Percentiles rank a stretch among this genome's conserved stretches.
These are phyloP conservation scores for Psilanteris sp. DNA, from an alignment of 1,140 invertebrate genomes.

Conservation along the genomic window DNA sequence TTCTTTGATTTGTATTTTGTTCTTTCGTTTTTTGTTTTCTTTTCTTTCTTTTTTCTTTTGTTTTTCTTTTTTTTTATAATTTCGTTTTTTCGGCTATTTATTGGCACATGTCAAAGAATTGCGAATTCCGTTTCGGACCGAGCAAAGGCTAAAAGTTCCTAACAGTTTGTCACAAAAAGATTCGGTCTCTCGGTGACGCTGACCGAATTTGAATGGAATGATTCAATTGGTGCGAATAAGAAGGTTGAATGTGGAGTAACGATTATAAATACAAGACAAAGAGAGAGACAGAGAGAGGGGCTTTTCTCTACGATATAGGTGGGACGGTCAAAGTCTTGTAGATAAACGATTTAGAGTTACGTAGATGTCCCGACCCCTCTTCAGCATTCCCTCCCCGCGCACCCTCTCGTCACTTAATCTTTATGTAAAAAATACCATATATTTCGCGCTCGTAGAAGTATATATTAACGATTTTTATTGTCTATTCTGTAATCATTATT, in stretches of 20 bases:
- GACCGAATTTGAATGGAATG: no score
- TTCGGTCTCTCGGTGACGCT: conserved; percentile 17
- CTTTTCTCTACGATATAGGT: conserved; percentile 45
- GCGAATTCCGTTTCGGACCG: conserved; percentile 48
- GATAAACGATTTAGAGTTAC: conserved; percentile 58
- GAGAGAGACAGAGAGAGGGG: conserved; percentile 35
- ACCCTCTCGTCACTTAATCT: conserved; percentile 55
- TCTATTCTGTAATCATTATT: conserved; percentile 68
- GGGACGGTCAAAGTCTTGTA: conserved; percentile 58
- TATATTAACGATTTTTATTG: conserved; percentile 66
- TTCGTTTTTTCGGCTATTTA: conserved; percentile 61
- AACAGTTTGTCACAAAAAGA: conserved; percentile 41
- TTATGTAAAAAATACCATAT: conserved; percentile 63
- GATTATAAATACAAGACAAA: conserved; percentile 40
- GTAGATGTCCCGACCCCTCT: conserved; percentile 52
- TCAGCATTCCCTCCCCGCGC: conserved; percentile 1
- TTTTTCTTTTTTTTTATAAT: no score
- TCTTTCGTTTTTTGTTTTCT: no score
- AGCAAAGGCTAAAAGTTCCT: conserved; percentile 65
- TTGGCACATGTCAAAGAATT: conserved; percentile 54
- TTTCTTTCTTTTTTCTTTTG: no score
- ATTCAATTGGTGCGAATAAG: conserved; percentile 27
- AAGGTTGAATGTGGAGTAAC: conserved; percentile 26
- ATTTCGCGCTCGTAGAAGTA: conserved; percentile 60
- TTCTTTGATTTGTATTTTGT: no score